Conservation (phyloP, 2,113 vertebrate genomes). For the Seriola aureovittata region DNA sequence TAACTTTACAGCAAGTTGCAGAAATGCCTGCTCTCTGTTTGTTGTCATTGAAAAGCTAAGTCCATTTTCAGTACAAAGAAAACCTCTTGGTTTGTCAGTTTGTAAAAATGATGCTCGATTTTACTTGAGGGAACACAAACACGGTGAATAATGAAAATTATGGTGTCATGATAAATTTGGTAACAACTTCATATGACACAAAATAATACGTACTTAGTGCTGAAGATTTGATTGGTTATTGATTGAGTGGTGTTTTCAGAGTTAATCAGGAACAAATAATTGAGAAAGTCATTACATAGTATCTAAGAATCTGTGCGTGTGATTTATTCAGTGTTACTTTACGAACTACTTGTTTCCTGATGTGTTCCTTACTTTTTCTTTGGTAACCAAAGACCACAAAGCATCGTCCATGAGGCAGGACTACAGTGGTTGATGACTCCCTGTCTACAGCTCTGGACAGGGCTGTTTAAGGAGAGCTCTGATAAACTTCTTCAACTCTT, state of each 20-base stretch:
- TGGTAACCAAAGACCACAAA: background rate
- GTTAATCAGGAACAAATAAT: too few relatives aligned
- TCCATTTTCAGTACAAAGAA: background rate
- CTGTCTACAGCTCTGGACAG: constrained; percentile 70
- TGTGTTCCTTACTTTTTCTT: background rate
- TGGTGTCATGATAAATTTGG: background rate
- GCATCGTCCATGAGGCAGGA: background rate
- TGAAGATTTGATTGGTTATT: too few relatives aligned
- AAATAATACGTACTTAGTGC: too few relatives aligned
- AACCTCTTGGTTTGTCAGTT: background rate
- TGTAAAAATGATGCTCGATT: background rate
- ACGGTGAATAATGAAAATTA: background rate
- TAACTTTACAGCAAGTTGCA: too few relatives aligned
- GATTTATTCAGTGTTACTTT: constrained; percentile 5
- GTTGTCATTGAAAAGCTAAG: background rate
- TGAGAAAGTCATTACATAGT: background rate
- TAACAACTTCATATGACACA: too few relatives aligned
- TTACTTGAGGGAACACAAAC: background rate
- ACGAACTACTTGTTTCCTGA: background rate
- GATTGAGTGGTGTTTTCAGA: too few relatives aligned
- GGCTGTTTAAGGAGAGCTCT: constrained; percentile 78
- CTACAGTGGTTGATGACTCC: fast-evolving
- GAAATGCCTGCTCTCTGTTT: background rate
- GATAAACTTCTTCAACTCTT: constrained; percentile 85
- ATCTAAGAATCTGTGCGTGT: background rate